Evolutionary conservation across 2,888 invertebrate genomes (phyloP).

Genomic region (Parasteatoda lunata): DNA sequence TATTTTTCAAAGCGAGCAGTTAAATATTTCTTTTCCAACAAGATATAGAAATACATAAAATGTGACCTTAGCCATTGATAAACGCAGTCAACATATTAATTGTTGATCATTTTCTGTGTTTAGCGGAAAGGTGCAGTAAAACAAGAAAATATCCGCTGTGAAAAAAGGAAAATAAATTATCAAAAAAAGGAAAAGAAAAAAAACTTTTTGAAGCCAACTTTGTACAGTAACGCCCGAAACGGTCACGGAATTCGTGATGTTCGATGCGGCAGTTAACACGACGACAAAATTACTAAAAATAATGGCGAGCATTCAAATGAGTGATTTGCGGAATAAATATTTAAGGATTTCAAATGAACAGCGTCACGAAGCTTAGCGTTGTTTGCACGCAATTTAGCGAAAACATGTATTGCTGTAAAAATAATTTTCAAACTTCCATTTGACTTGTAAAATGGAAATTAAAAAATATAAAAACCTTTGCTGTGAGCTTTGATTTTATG

Average conservation of each 20-base stretch:
- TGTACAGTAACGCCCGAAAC: slow-evolving; percentile 18
- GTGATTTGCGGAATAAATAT: slow-evolving; percentile 66
- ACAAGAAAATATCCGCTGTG: neutral
- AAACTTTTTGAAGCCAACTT: neutral
- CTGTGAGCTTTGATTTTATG: too few relatives aligned
- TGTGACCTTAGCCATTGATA: slow-evolving; percentile 14
- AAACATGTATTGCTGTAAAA: too few relatives aligned
- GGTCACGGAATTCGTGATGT: slow-evolving; percentile 58
- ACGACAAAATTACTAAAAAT: slow-evolving; percentile 33
- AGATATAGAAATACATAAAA: neutral
- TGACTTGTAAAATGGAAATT: too few relatives aligned
- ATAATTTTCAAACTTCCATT: too few relatives aligned
- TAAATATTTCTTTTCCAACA: neutral
- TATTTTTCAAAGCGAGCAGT: slow-evolving; percentile 2
- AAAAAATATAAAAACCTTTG: too few relatives aligned
- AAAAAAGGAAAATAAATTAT: neutral
- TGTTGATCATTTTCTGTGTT: slow-evolving; percentile 31
- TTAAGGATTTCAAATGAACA: slow-evolving; percentile 63
- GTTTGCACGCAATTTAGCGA: slow-evolving; percentile 40
- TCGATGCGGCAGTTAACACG: slow-evolving; percentile 44
- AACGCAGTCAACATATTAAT: slow-evolving; percentile 55
- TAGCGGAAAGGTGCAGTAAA: neutral
- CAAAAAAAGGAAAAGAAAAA: slow-evolving; percentile 4
- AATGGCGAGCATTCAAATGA: slow-evolving; percentile 31
- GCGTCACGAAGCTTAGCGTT: slow-evolving; percentile 34